Evolutionary conservation across 2,113 vertebrate species (phyloP).

Genomic region (Neolamprologus tretocephalus): DNA sequence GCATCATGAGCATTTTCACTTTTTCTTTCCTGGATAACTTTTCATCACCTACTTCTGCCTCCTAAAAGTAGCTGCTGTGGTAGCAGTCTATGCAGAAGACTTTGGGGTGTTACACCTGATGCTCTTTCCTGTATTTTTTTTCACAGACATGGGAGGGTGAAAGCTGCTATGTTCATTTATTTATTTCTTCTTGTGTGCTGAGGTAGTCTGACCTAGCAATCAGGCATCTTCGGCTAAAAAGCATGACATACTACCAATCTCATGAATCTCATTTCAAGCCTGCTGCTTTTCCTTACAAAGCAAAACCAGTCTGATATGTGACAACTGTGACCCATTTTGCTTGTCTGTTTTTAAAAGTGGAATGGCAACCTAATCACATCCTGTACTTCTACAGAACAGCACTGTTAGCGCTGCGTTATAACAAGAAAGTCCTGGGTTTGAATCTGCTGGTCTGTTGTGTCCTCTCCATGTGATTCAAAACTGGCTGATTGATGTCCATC

Average conservation of each 20-base stretch:
- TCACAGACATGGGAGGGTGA: rapidly evolving
- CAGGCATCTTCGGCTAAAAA: neutral
- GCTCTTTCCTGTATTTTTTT: neutral
- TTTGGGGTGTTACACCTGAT: neutral
- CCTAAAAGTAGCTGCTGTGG: neutral
- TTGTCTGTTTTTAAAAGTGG: neutral
- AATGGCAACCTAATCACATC: neutral
- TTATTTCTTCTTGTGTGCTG: neutral
- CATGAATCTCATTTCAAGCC: neutral
- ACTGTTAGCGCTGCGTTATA: neutral
- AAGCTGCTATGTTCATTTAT: neutral
- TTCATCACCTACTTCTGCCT: neutral
- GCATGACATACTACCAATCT: neutral
- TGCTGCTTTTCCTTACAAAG: neutral
- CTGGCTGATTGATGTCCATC: neutral
- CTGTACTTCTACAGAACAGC: neutral
- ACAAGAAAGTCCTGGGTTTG: neutral
- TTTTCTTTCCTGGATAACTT: conserved; percentile 26
- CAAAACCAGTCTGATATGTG: neutral
- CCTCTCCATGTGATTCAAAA: neutral
- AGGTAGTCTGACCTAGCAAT: neutral
- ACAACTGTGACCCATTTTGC: neutral
- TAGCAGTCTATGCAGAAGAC: neutral
- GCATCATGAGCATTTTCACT: neutral
- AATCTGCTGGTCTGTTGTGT: neutral